Evolutionary conservation across 30 jellyfish, hydroid and myxozoan genomes (phyloP).

Genomic region (Hydractinia symbiolongicarpus): DNA sequence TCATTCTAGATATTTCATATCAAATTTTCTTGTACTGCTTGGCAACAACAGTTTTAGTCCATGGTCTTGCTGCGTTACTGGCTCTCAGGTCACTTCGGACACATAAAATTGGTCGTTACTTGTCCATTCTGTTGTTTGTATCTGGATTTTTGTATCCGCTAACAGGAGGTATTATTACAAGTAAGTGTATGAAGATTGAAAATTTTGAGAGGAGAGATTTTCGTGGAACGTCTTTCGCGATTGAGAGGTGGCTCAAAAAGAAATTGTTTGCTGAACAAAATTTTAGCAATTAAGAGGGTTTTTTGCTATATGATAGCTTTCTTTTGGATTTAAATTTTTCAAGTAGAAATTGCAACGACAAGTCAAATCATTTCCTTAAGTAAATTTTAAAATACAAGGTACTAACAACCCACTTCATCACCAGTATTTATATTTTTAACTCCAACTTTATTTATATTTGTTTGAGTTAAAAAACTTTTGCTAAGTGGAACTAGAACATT

Average conservation of each 20-base stretch:
- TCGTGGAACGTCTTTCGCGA: too few relatives aligned
- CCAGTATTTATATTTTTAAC: too few relatives aligned
- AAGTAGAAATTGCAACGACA: too few relatives aligned
- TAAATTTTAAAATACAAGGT: too few relatives aligned
- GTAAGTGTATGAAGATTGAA: slow-evolving; percentile 27
- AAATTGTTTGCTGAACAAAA: not conserved
- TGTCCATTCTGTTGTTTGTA: slow-evolving; percentile 63
- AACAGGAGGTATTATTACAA: slow-evolving; percentile 92
- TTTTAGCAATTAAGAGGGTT: not conserved
- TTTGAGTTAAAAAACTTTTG: too few relatives aligned
- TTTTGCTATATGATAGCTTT: too few relatives aligned
- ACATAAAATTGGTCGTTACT: slow-evolving; percentile 72
- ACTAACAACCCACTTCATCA: too few relatives aligned
- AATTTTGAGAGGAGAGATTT: not conserved
- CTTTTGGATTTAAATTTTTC: too few relatives aligned
- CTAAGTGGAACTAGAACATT: too few relatives aligned
- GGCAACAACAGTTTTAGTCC: slow-evolving; percentile 86
- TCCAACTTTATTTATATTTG: too few relatives aligned
- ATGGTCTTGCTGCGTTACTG: slow-evolving; percentile 79
- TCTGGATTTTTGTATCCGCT: slow-evolving; percentile 85
- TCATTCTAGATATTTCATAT: slow-evolving; percentile 77
- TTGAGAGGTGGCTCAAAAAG: not conserved
- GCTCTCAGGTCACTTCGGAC: slow-evolving; percentile 72
- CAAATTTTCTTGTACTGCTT: slow-evolving; percentile 85
- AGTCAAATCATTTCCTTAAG: too few relatives aligned